These are phyloP conservation scores for Dasypolia templi DNA, from an alignment of 2,888 invertebrate species.

Conservation along the genomic window DNA sequence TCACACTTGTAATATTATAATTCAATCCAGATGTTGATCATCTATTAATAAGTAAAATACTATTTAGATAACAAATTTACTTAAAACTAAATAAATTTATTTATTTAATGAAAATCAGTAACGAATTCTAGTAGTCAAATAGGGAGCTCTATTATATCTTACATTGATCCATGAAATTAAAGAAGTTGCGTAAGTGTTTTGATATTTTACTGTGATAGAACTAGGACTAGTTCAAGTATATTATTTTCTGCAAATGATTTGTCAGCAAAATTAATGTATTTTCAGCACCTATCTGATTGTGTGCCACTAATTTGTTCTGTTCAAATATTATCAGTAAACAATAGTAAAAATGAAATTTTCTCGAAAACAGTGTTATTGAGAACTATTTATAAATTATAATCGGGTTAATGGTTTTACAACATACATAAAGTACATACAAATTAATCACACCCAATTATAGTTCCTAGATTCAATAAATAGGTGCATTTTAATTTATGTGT, in stretches of 20 bases:
- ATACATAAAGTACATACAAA: constrained; percentile 13
- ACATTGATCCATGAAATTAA: constrained; percentile 54
- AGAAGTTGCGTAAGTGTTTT: constrained; percentile 74
- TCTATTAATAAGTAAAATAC: constrained; percentile 14
- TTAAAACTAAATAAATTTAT: constrained; percentile 21
- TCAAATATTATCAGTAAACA: constrained; percentile 34
- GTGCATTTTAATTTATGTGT: constrained; percentile 85
- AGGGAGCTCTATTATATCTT: constrained; percentile 22
- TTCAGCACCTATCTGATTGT: constrained; percentile 27
- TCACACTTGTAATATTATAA: constrained; percentile 68
- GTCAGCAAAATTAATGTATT: constrained; percentile 41
- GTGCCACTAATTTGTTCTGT: constrained; percentile 38
- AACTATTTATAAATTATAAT: constrained; percentile 41
- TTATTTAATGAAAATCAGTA: constrained; percentile 12
- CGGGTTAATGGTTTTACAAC: constrained; percentile 43
- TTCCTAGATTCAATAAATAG: constrained; percentile 85
- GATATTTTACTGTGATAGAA: constrained; percentile 90
- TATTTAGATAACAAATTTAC: constrained; percentile 17
- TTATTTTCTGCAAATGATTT: constrained; percentile 69
- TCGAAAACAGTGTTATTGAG: constrained; percentile 17
- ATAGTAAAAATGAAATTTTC: constrained; percentile 26
- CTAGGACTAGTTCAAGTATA: constrained; percentile 79
- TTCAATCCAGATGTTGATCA: constrained; percentile 73
- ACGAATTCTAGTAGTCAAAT: constrained; percentile 22
- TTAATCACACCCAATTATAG: constrained; percentile 70